Conservation (phyloP, 2,888 invertebrate species). For the Drosophila borborema region DNA sequence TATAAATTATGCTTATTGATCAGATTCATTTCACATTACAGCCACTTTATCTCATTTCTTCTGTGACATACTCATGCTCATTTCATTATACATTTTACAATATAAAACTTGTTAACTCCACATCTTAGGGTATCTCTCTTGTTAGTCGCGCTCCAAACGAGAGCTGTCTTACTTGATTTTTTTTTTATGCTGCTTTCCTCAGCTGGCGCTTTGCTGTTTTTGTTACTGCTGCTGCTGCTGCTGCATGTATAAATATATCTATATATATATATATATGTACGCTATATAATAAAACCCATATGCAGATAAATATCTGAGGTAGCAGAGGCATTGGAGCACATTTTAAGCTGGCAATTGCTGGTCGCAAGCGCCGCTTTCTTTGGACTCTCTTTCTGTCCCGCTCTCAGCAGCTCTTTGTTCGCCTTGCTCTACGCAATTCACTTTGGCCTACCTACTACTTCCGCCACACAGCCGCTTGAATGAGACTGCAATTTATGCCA, state of each 20-base stretch:
- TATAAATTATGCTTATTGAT: no score
- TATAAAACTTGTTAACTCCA: not conserved
- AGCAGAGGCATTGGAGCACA: not conserved
- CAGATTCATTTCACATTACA: not conserved
- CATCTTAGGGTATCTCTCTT: not conserved
- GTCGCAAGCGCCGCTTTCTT: constrained; percentile 37
- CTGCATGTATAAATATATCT: constrained; percentile 67
- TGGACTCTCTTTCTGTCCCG: not conserved
- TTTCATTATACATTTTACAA: not conserved
- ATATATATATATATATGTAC: constrained; percentile 9
- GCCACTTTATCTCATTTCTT: not conserved
- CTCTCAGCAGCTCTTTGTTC: not conserved
- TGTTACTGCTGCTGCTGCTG: constrained; percentile 23
- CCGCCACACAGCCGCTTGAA: constrained; percentile 70
- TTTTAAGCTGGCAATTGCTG: constrained; percentile 22
- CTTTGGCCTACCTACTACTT: constrained; percentile 72
- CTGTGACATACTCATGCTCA: no score
- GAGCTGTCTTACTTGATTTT: not conserved
- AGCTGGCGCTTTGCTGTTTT: constrained; percentile 47
- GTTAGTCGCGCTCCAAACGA: not conserved
- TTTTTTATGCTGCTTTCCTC: constrained; percentile 61
- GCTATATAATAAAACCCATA: constrained; percentile 51
- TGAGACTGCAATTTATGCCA: constrained; percentile 81
- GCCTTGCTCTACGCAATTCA: constrained; percentile 66
- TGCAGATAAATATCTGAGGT: constrained; percentile 71